Percentiles rank a stretch among this genome's conserved stretches.
phyloP scores from a whole-genome alignment of 2,797 vertebrate genomes.

The Morelia viridis region DNA sequence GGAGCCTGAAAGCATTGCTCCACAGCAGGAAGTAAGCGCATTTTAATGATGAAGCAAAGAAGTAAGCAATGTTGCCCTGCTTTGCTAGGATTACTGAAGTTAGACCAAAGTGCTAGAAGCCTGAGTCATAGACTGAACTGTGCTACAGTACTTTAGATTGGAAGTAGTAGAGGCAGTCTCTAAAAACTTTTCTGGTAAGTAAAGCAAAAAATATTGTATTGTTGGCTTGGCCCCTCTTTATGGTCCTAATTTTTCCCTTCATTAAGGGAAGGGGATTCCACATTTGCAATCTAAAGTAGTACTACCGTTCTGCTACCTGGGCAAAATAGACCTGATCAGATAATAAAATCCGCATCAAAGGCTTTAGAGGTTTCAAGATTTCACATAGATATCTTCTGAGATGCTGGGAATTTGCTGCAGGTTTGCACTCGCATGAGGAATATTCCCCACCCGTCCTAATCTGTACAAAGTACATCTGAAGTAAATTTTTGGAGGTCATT shows the following conservation, averaged over 20 bases:
- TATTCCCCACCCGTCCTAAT: not conserved
- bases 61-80: not conserved
- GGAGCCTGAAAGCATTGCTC: conserved; percentile 3
- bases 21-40: not conserved
- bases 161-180: not conserved
- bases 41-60: conserved; percentile 39
- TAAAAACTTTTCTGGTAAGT: not conserved
- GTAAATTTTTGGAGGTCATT: not conserved
- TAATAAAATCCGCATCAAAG: not conserved
- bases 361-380: not conserved
- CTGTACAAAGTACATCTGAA: not conserved
- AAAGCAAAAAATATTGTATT: not conserved
- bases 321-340: not conserved
- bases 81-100: not conserved
- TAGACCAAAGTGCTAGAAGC: not conserved
- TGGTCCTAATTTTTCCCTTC: not conserved
- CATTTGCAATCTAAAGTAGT: not conserved
- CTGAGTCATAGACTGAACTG: not conserved
- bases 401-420: not conserved
- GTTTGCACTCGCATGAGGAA: not conserved
- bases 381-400: not conserved
- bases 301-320: not conserved
- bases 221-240: not conserved
- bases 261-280: not conserved
- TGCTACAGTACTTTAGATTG: not conserved